Conservation (phyloP, 1,140 invertebrate species). For the Drosophila ohnishii region DNA sequence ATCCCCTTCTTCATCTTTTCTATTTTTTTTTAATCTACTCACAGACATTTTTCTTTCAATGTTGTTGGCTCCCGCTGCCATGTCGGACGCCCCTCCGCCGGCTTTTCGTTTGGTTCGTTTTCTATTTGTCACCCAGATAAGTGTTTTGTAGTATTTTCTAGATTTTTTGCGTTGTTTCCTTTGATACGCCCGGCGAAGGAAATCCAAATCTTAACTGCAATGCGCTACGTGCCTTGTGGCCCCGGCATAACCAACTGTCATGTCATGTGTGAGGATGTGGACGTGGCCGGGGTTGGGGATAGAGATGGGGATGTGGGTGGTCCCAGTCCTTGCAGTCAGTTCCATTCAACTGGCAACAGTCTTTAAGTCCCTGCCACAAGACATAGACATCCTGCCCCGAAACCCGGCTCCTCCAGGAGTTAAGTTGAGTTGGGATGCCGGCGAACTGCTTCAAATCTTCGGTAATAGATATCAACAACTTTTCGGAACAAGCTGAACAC, state of each 20-base stretch:
- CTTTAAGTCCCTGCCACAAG: slow-evolving; percentile 56
- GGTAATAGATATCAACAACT: slow-evolving; percentile 79
- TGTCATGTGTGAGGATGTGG: slow-evolving; percentile 56
- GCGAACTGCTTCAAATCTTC: slow-evolving; percentile 75
- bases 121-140: slow-evolving; percentile 80
- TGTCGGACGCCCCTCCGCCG: not conserved
- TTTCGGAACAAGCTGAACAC: slow-evolving; percentile 56
- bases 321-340: slow-evolving; percentile 31
- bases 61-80: slow-evolving; percentile 44
- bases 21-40: slow-evolving; percentile 70
- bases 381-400: slow-evolving; percentile 8
- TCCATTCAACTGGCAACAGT: slow-evolving; percentile 76
- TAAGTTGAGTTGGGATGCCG: slow-evolving; percentile 73
- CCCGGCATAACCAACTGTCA: slow-evolving; percentile 67
- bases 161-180: slow-evolving; percentile 56
- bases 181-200: slow-evolving; percentile 63
- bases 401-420: slow-evolving; percentile 31
- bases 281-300: slow-evolving; percentile 4
- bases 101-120: slow-evolving; percentile 45
- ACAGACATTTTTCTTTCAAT: slow-evolving; percentile 76
- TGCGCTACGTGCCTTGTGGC: slow-evolving; percentile 75
- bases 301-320: slow-evolving; percentile 2
- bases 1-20: slow-evolving; percentile 28
- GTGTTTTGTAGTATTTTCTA: slow-evolving; percentile 79
- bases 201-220: slow-evolving; percentile 80